Base-by-base conservation (phyloP, 2,888 invertebrate genomes). In the Harpagoxenus sublaevis region DNA sequence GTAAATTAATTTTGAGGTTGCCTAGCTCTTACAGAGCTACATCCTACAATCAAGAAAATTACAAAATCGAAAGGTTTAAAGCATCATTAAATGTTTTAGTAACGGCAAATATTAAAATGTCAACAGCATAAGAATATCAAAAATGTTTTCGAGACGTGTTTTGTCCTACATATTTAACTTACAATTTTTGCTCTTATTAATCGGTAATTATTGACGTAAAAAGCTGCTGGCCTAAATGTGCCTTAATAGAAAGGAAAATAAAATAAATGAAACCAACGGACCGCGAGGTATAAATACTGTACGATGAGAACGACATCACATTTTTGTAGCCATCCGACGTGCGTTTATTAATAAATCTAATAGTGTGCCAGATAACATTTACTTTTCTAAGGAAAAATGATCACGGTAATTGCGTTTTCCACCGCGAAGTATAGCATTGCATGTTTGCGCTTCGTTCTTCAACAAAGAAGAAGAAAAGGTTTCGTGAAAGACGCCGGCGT, bases 401-500 rank as follows among this genome's bases (percentile, higher is more conserved):
- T 71, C 57, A 70, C 15, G n/a, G n/a, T n/a, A 53, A 77, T 28
- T 51, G 28, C 15, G 57, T 70, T 78, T 53, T 2, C 42, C 39
- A 5, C 45, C 57, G 35, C 4, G 23, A 78, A 55, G 45, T 68
- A 23, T 60, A 79, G 35, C 63, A 28, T 79, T 35, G 71, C 79
- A 48, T 79, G 71, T 35, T 57, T 12, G 57, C 31, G 57, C 57
- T 79, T 70, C 70, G 78, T 79, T 70, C 23, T n/a, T 23, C 48
- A 18, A 28, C 78, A 15, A 68, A n/a, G 35, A 12, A 81, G 12
- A 45, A 84, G 81, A 81, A 62, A 55, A 60, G 45, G 35, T 70
- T 57, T 55, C 48, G 51, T 51, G 57, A 60, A 73, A 78, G 85
- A 86, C 53, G 77, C 63, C 51, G 39, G 55, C 42, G 53, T 79